phyloP scores from a whole-genome alignment of 2,113 vertebrate species.

The Mesitornis unicolor region DNA sequence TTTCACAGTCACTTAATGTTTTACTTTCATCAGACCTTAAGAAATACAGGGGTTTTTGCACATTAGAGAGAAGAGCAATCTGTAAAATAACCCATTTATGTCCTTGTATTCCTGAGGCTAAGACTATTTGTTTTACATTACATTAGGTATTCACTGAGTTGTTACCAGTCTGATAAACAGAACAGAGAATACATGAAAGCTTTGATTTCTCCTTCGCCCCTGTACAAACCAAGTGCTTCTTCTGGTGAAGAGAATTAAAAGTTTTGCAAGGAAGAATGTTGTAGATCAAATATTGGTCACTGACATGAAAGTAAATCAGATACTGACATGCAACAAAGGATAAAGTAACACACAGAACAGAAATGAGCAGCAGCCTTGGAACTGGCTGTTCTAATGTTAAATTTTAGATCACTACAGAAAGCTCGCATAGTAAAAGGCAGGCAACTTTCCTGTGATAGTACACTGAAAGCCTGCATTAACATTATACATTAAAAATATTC shows the following conservation, averaged over 20 bases:
- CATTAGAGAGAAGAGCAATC: neutral
- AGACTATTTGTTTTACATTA: neutral
- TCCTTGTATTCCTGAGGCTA: neutral
- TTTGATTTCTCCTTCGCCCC: neutral
- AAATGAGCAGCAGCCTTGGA: neutral
- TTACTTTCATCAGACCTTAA: fast-evolving
- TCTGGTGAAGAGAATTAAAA: neutral
- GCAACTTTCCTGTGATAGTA: neutral
- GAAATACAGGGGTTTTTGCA: neutral
- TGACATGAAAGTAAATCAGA: neutral
- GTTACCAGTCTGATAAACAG: neutral
- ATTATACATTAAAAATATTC: neutral
- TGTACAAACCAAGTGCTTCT: neutral
- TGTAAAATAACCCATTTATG: neutral
- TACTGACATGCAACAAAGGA: neutral
- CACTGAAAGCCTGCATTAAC: neutral
- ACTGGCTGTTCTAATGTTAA: neutral
- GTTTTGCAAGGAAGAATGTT: neutral
- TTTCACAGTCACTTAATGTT: neutral
- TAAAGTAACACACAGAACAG: neutral
- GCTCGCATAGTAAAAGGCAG: neutral
- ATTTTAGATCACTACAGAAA: neutral
- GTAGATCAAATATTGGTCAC: neutral
- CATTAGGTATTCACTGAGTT: neutral
- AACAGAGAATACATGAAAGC: neutral